These are phyloP conservation scores for Moxostoma hubbsi DNA, from an alignment of 2,797 vertebrate species.

Conservation along the genomic window DNA sequence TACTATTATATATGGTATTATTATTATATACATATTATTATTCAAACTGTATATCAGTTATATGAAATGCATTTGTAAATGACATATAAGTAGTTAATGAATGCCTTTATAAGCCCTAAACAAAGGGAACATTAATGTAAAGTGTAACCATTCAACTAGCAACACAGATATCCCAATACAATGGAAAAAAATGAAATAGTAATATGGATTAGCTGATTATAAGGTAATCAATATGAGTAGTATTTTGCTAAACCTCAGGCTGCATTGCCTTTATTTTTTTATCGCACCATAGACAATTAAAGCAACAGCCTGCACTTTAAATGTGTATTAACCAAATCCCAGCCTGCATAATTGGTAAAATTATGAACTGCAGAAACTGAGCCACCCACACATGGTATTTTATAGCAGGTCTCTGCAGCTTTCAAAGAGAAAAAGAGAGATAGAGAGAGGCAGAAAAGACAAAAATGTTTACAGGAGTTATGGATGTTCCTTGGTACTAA, in stretches of 20 bases:
- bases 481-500: constrained; percentile 42
- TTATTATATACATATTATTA: too few species aligned
- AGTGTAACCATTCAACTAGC: not conserved
- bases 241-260: not conserved
- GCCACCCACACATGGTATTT: constrained; percentile 49
- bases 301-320: constrained; percentile 21
- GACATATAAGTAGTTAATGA: too few species aligned
- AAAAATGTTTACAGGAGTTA: constrained; percentile 38
- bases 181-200: not conserved
- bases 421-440: constrained; percentile 18
- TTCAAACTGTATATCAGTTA: too few species aligned
- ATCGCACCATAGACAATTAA: constrained; percentile 16
- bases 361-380: constrained; percentile 42
- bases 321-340: constrained; percentile 42
- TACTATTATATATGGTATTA: too few species aligned
- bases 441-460: not conserved
- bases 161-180: not conserved
- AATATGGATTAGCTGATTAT: not conserved
- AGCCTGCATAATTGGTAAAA: constrained; percentile 39
- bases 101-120: too few species aligned
- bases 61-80: too few species aligned
- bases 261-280: constrained; percentile 16
- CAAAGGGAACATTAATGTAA: too few species aligned
- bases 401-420: constrained; percentile 42
- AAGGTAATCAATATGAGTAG: not conserved